Conservation (phyloP, 1,140 invertebrate genomes). For the Drosophila setifemur region DNA sequence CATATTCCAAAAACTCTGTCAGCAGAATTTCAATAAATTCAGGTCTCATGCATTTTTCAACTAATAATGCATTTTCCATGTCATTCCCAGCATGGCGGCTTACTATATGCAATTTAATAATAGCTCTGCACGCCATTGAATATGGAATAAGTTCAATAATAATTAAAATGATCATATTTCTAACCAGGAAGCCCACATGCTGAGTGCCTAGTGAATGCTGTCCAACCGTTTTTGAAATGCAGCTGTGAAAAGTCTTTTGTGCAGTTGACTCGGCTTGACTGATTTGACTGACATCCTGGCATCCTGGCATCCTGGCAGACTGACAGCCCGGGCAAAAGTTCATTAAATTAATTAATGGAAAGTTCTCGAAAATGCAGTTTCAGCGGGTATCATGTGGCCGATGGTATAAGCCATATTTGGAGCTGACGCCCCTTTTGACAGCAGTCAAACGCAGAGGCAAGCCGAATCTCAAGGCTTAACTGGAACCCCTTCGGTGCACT, state of each 20-base stretch:
- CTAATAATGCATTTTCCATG: no score
- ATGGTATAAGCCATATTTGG: constrained; percentile 5
- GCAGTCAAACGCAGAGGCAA: constrained; percentile 48
- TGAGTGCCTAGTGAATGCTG: neutral
- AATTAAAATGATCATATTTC: constrained; percentile 1
- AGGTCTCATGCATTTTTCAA: no score
- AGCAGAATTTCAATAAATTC: no score
- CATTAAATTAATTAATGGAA: constrained; percentile 48
- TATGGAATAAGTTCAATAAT: constrained; percentile 4
- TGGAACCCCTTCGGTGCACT: constrained; percentile 2
- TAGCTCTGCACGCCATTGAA: neutral
- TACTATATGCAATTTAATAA: no score
- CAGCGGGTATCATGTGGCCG: constrained; percentile 29
- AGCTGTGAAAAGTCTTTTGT: constrained; percentile 33
- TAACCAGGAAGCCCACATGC: constrained; percentile 14
- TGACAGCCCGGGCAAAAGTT: constrained; percentile 28
- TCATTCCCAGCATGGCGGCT: no score
- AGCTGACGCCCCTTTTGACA: neutral
- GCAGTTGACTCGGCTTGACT: constrained; percentile 18
- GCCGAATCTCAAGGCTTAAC: constrained; percentile 31
- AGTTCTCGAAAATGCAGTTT: constrained; percentile 18
- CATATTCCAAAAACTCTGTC: no score
- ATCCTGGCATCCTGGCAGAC: no score
- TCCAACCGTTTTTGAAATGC: constrained; percentile 13
- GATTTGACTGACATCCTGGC: constrained; percentile 13